Evolutionary conservation across 2,888 invertebrate species (phyloP), one percentile per base, ranked within the genome.

Genomic region (Drosophila conformis): DNA sequence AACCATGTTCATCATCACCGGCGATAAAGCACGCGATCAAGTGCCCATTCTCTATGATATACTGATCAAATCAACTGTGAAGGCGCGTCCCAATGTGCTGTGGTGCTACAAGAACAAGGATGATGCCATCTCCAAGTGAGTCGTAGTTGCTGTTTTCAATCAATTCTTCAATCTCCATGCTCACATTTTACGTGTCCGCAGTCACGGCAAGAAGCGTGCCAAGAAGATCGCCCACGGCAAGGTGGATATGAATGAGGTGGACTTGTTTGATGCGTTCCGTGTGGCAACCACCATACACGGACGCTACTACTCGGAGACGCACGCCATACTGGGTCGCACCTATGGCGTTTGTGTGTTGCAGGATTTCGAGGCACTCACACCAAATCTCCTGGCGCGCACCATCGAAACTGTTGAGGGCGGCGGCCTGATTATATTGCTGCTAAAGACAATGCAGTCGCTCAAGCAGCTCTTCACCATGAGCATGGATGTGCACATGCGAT

Each of bases 71-170:
- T 97, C 99, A 1, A 96, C 96, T 58, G 96, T 99, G 0, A 98
- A 98, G 93, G 96, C 98, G 0, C 94, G 99, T 48, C 99, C 99
- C 0, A 96, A 96, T 51, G 98, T 99, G 1, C 94, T 99, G 13
- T 99, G 99, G 99, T 99, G 99, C 92, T 99, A 99, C 93, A 99
- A 99, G 95, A 99, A 95, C 83, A 95, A 95, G 80, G 97, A 98
- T 91, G 95, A 98, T 84, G 97, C 97, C 33, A 97, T 98, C 80
- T 97, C 96, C 93, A 97, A 96, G 96, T 96, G 93, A 92, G 85
- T 76, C 25, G 3, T 3, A 42, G 3, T 1, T 53, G 1, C 33
- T n/a, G 3, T 53, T 36, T 27, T 6, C 36, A n/a, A 27, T 13
- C 1, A 11, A 54, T 8, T 18, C 11, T 7, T 25, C 25, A 25